Evolutionary conservation across 23 tunicate species (phyloP), one percentile per base, ranked within the genome.

Genomic region (Styela plicata): DNA sequence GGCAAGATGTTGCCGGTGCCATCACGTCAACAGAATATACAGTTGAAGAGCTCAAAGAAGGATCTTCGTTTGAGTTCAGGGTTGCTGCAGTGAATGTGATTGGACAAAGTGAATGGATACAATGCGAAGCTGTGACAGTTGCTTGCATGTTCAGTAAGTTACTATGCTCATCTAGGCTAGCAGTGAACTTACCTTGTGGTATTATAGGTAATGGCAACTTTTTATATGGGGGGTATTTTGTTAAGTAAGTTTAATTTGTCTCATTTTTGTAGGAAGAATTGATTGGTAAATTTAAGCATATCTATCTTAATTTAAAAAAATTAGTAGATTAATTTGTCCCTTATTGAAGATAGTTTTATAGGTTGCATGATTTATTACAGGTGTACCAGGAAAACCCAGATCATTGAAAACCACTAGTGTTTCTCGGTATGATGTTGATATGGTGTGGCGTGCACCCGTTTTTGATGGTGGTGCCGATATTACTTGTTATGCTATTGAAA

Each of bases 401-500:
- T 82, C 80, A 32, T 63, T 82, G 5, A 33, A 35, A 71, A 34
- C 75, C n/a, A 27, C 61, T 17, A 33, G 52, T 36, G 57, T 82
- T 0, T 35, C 85, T 21, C 79, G 79, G 16, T 53, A 74, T n/a
- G 85, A 52, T 37, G 85, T 82, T 24, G 81, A 74, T n/a, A n/a
- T 82, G 20, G 57, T 68, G 17, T 82, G 85, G 85, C 36, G 80
- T 32, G 80, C 28, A 35, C 85, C 85, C 0, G 52, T 71, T 63
- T 82, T 82, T 36, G 75, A 82, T 44, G 85, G 85, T 24, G 85
- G 85, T 19, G 52, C 85, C 30, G 81, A 73, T 2, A 82, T 82
- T 18, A 28, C 78, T 36, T 34, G 61, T 1, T 82, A 82, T 83
- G 18, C 21, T 36, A 26, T 82, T 35, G 85, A 82, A 23, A 76